Conservation (phyloP, 2,888 invertebrate genomes). For the Synergus laeviventris region DNA sequence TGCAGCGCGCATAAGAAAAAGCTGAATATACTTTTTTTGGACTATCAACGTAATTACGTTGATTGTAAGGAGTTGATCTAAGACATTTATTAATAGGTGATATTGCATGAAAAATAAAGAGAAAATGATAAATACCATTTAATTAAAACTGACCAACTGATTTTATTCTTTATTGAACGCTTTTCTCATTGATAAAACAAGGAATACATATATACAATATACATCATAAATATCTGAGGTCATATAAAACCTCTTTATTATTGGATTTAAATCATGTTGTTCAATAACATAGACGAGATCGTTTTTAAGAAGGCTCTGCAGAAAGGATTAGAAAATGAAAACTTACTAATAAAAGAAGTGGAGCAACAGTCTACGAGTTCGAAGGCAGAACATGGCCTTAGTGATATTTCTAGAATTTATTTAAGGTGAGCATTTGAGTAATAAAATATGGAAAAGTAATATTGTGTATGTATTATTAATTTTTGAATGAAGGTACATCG, state of each 20-base stretch:
- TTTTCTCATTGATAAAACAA: not conserved
- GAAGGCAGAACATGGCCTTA: conserved; percentile 28
- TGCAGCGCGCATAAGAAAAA: too few species aligned
- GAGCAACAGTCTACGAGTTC: not conserved
- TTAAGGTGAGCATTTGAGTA: not conserved
- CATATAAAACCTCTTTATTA: not conserved
- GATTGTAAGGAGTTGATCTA: not conserved
- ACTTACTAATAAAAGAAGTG: not conserved
- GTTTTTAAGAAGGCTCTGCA: conserved; percentile 3
- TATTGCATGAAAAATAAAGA: not conserved
- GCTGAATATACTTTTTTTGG: too few species aligned
- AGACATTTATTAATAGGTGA: not conserved
- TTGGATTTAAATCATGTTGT: conserved; percentile 13
- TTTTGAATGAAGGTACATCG: not conserved
- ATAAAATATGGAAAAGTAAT: too few species aligned
- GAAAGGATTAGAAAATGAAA: not conserved
- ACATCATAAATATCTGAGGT: not conserved
- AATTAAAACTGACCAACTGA: not conserved
- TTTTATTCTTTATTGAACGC: not conserved
- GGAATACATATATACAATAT: not conserved
- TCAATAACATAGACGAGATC: not conserved
- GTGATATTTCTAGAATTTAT: conserved; percentile 5
- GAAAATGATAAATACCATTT: not conserved
- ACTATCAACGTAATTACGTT: not conserved
- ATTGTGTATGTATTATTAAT: not conserved